Base-by-base conservation (phyloP, 2,113 vertebrate genomes). In the Euleptes europaea region DNA sequence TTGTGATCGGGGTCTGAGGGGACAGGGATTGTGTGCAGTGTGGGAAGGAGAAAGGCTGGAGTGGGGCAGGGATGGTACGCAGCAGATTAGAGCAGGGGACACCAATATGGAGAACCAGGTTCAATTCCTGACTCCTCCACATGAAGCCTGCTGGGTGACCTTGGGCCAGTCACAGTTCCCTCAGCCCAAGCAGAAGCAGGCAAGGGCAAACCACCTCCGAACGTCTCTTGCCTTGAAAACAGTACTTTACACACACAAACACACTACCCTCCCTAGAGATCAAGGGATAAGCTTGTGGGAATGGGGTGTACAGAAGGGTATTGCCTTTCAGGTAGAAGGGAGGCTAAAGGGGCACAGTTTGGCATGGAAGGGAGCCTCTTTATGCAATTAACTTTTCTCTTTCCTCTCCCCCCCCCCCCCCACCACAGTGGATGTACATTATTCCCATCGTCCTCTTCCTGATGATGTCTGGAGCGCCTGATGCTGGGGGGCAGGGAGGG, bases 401-500 rank as follows among this genome's bases (percentile, higher is more conserved):
- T 10, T n/a, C 19, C 31, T 31, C 21, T 5, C 51, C 85, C 80
- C n/a, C n/a, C n/a, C n/a, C n/a, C n/a, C n/a, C n/a, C n/a, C n/a
- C n/a, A n/a, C n/a, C 19, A 3, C 95, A 98, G 98, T 98, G 98
- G 98, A 98, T 98, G 98, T 98, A 98, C 95, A 98, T 98, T 73
- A 97, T 98, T 38, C 98, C 98, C 8, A 97, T 98, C 1, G 98
- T 98, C 87, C 97, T 98, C 77, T 98, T 98, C 94, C 94, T 98
- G 88, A 98, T 98, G 98, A 98, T 98, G 98, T 98, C 98, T 0
- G 98, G 98, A 13, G 98, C 98, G 0, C 98, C 98, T 3, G 98
- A 98, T 11, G 97, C 97, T 15, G 97, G 97, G 1, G 97, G 97
- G 74, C 98, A 97, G 51, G 97, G 98, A 7, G 97, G 97, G 1